Conservation (phyloP, 2,888 invertebrate species). For the Apotomis turbidana region DNA sequence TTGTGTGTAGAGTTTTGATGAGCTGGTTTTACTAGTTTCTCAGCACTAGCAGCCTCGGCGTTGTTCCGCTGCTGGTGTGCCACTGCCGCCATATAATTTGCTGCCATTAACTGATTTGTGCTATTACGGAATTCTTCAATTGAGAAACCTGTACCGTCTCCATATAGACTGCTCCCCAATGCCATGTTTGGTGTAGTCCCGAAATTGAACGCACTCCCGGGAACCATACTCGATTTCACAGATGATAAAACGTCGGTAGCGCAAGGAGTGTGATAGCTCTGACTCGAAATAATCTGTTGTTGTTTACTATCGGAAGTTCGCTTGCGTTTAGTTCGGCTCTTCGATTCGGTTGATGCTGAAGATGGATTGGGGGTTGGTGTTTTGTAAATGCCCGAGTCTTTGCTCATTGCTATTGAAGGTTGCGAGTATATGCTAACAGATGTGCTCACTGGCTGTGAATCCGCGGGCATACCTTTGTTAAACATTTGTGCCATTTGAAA, state of each 20-base stretch:
- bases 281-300: conserved; percentile 66
- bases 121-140: conserved; percentile 86
- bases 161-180: conserved; percentile 82
- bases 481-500: conserved; percentile 85
- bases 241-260: conserved; percentile 73
- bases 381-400: conserved; percentile 70
- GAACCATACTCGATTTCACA: conserved; percentile 85
- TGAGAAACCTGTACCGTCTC: conserved; percentile 87
- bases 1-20: conserved; percentile 74
- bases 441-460: conserved; percentile 65
- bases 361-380: conserved; percentile 53
- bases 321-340: conserved; percentile 70
- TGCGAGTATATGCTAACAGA: conserved; percentile 71
- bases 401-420: conserved; percentile 63
- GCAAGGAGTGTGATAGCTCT: conserved; percentile 85
- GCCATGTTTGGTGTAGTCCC: conserved; percentile 87
- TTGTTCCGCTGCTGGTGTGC: conserved; percentile 74
- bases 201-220: conserved; percentile 94
- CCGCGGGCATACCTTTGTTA: conserved; percentile 75
- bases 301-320: conserved; percentile 66
- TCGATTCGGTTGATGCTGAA: conserved; percentile 60
- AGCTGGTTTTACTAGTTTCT: conserved; percentile 76
- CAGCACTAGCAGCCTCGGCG: conserved; percentile 62
- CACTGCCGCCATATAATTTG: conserved; percentile 79
- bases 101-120: conserved; percentile 85